phyloP scores from a whole-genome alignment of 2,113 vertebrate species.

The Asarcornis scutulata region DNA sequence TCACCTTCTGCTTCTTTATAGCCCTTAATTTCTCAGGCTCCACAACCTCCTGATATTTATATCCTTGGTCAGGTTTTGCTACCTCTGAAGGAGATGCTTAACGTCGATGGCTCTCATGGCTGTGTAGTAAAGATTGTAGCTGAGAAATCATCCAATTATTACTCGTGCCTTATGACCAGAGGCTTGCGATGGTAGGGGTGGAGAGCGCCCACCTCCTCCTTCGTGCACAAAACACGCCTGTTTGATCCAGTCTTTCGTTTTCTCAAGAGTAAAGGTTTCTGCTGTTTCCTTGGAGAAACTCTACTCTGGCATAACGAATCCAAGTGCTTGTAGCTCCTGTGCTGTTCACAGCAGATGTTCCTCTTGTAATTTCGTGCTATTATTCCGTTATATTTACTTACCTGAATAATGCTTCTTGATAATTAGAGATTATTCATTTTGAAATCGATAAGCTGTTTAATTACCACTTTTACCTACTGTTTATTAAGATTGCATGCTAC shows the following conservation, averaged over 20 bases:
- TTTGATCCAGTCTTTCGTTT: neutral
- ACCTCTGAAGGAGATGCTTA: neutral
- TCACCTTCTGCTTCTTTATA: neutral
- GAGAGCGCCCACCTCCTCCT: neutral
- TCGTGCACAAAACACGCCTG: neutral
- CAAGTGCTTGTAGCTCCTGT: neutral
- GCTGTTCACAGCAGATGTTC: rapidly evolving
- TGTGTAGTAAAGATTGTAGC: neutral
- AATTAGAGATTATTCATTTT: neutral
- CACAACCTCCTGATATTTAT: neutral
- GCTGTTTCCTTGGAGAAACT: neutral
- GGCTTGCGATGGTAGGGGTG: neutral
- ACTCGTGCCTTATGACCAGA: neutral
- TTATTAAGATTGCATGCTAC: neutral
- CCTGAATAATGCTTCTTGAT: neutral
- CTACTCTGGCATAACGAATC: neutral
- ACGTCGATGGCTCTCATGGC: neutral
- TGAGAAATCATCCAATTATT: neutral
- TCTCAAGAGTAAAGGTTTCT: neutral
- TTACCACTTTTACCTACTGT: neutral
- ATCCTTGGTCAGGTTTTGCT: neutral
- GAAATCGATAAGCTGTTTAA: neutral
- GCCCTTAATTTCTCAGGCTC: neutral
- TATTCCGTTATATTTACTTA: neutral
- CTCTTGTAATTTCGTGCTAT: neutral